phyloP scores from a whole-genome alignment of 1,140 invertebrate species.

The Drosophila pruinosa region DNA sequence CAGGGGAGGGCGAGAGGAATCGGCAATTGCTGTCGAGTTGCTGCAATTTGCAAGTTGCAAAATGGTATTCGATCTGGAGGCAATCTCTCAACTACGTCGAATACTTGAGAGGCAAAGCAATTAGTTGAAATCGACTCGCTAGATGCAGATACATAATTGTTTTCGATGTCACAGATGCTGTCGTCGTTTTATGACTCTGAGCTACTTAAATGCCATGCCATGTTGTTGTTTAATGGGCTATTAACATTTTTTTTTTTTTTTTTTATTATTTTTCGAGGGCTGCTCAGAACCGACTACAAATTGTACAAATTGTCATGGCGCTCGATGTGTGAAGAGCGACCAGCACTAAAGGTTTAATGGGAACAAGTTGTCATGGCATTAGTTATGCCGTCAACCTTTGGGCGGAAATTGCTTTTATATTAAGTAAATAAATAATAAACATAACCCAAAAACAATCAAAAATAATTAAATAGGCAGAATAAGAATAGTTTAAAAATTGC shows the following conservation, averaged over 20 bases:
- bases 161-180: constrained; percentile 64
- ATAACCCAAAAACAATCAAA: neutral
- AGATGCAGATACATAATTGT: constrained; percentile 13
- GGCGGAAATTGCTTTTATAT: constrained; percentile 1
- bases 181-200: constrained; percentile 57
- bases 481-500: too few species aligned
- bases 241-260: constrained; percentile 60
- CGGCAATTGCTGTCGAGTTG: constrained; percentile 27
- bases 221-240: constrained; percentile 60
- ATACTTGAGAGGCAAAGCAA: constrained; percentile 40
- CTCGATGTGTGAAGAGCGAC: constrained; percentile 23
- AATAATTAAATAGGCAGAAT: too few species aligned
- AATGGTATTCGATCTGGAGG: constrained; percentile 19
- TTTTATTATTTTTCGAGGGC: too few species aligned
- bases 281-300: neutral
- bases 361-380: constrained; percentile 1
- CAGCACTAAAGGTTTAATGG: constrained; percentile 21
- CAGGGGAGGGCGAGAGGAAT: neutral
- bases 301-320: constrained; percentile 18
- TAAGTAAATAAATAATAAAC: constrained; percentile 1
- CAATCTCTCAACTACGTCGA: constrained; percentile 7
- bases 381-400: neutral
- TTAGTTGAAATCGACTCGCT: constrained; percentile 60
- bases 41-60: constrained; percentile 37
- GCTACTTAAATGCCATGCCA: constrained; percentile 61